Conservation (phyloP, 2,797 vertebrate genomes). For the Gastrophryne carolinensis region DNA sequence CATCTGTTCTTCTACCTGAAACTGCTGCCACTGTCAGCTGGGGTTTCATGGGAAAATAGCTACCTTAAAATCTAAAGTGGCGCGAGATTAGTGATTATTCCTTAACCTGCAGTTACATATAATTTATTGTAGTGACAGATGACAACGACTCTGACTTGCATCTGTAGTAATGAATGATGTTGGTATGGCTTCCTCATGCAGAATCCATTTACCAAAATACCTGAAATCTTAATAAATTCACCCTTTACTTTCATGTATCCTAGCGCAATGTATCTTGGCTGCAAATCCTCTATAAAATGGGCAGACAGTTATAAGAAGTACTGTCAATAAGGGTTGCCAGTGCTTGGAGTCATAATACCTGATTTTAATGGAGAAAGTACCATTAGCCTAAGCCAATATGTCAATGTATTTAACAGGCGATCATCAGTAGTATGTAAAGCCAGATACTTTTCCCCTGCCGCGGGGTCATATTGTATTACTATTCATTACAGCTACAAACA, state of each 20-base stretch:
- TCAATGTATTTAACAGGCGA: conserved; percentile 34
- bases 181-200: conserved; percentile 27
- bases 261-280: conserved; percentile 13
- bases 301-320: conserved; percentile 17
- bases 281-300: conserved; percentile 18
- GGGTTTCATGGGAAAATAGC: background rate
- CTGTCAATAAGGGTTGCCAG: background rate
- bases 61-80: background rate
- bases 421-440: conserved; percentile 4
- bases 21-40: too few species aligned
- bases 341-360: background rate
- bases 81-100: background rate
- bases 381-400: conserved; percentile 23
- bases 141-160: conserved; percentile 27
- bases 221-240: conserved; percentile 43
- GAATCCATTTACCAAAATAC: conserved; percentile 40
- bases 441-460: conserved; percentile 19
- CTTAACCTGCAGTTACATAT: conserved; percentile 15
- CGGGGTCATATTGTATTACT: conserved; percentile 16
- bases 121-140: conserved; percentile 29
- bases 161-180: conserved; percentile 31
- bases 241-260: conserved; percentile 10
- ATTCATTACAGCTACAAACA: conserved; percentile 16
- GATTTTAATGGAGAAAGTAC: background rate
- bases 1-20: too few species aligned